A percentile compares a stretch with the other conserved stretches of the same genome.
These are phyloP conservation scores for Crossaster papposus DNA, from an alignment of 53 echinoderm and acorn worm genomes.

Conservation along the genomic window DNA sequence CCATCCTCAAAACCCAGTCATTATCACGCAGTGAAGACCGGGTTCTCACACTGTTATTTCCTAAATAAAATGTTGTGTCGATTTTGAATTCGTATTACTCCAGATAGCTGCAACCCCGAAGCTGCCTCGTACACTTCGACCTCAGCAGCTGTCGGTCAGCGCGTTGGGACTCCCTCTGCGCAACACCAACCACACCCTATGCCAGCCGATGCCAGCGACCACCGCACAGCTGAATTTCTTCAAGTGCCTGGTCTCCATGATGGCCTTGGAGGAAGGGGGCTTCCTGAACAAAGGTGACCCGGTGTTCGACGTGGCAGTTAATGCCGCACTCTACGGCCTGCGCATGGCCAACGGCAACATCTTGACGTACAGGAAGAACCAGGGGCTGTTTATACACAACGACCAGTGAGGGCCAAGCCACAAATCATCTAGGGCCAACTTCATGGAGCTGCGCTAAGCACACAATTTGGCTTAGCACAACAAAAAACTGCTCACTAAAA, in stretches of 20 bases:
- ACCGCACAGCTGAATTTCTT: slow-evolving; percentile 50
- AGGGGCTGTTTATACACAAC: slow-evolving; percentile 57
- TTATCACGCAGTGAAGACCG: too few relatives aligned
- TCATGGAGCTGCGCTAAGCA: too few relatives aligned
- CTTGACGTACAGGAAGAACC: slow-evolving; percentile 61
- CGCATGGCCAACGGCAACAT: slow-evolving; percentile 51
- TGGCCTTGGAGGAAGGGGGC: slow-evolving; percentile 73
- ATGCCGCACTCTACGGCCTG: slow-evolving; percentile 72
- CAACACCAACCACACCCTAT: background rate
- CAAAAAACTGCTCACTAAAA: too few relatives aligned
- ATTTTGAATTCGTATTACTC: background rate
- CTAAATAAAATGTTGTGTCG: background rate
- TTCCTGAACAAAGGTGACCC: slow-evolving; percentile 38
- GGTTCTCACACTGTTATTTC: too few relatives aligned
- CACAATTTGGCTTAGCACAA: too few relatives aligned
- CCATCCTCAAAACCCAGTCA: too few relatives aligned
- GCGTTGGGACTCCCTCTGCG: background rate
- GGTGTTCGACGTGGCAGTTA: slow-evolving; percentile 67
- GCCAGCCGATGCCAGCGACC: slow-evolving; percentile 2
- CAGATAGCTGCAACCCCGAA: slow-evolving; percentile 9
- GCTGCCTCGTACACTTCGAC: slow-evolving; percentile 16
- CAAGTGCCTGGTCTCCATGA: slow-evolving; percentile 74
- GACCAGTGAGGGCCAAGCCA: slow-evolving; percentile 5
- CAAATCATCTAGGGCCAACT: too few relatives aligned
- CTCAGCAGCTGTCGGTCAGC: slow-evolving; percentile 18